Base-by-base conservation (phyloP, 2,797 vertebrate species). In the Alosa sapidissima region DNA sequence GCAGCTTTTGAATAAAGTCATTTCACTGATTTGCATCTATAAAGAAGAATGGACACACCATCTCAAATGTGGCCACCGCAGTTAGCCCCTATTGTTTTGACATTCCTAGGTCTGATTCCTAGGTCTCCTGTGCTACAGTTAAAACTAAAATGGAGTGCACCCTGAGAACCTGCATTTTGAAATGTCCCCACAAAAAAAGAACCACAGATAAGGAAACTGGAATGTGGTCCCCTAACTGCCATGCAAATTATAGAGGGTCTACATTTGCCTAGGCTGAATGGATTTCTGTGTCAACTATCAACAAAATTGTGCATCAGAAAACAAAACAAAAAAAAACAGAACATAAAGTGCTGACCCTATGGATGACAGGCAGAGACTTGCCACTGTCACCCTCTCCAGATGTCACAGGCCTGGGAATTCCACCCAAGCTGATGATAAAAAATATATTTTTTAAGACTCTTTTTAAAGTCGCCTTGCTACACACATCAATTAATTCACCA, bases 171-270 rank as follows among this genome's bases (percentile, higher is more conserved):
- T 5, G 4, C 45, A 36, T 78, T 78, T 78, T 78, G 41, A 75
- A 47, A 21, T 36, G 7, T 47, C 41, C 45, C 6, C 72, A 47
- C 28, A 28, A 28, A 14, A 47, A 36, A 16, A 78, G 14, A 62
- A 58, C 16, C 55, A 75, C 19, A 78, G 41, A 78, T 78, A 78
- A 47, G 72, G 68, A 19, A 45, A 78, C 16, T 47, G 16, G 16
- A 78, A 78, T 78, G 36, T 47, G 72, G 36, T 45, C 14, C 14
- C 36, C 8, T 78, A 94, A 92, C 92, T 90, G 92, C 91, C 91
- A 94, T 93, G 91, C 89, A 94, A 93, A 94, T 92, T 33, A 28
- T 84, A 87, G 90, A 89, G 87, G 91, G 91, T 87, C 55, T 58
- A 86, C 36, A 47, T 91, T 91, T 91, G 86, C 82, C 85, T 47